Evolutionary conservation across 2,113 vertebrate species (phyloP), one percentile per base, ranked within the genome.

Genomic region (Plestiodon gilberti): DNA sequence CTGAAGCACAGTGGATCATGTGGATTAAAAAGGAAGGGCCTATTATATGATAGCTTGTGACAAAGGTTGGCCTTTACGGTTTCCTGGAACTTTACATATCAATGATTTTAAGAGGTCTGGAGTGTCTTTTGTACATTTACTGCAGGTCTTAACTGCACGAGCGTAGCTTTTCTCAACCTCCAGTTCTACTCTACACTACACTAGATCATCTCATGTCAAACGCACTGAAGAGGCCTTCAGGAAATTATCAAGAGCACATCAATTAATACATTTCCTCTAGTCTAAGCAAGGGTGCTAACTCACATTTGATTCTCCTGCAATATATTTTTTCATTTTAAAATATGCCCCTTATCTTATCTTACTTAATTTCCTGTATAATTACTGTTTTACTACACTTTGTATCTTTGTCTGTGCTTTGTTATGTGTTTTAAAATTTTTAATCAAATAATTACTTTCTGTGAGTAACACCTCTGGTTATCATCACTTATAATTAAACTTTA

Each of bases 401-500:
- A 92, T 90, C 88, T 89, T 92, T 94, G 92, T 90, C 92, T 93
- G 84, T 91, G 83, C 80, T 91, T 57, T 85, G 90, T 86, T 89
- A 88, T 95, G 91, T 89, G 93, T 93, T 95, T 93, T 95, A 77
- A 95, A 96, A 95, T 23, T 94, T n/a, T 95, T 94, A 96, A 96
- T 97, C 95, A 96, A 96, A 96, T 93, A 95, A 96, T 97, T 96
- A 90, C 96, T 95, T 96, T 96, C 94, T 85, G 84, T 91, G 91
- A 73, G 1, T 95, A 96, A 92, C 93, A 96, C 88, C 93, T 95
- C 91, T 93, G 91, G 93, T 95, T 96, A 95, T 96, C 94, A 95
- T 96, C 94, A 91, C 88, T 75, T 95, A 94, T 94, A 96, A 96
- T 96, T 97, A 96, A 96, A 95, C 90, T 95, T 90, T 81, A 89